Conservation (phyloP, 2,888 invertebrate genomes). For the Drosophila limbata region DNA sequence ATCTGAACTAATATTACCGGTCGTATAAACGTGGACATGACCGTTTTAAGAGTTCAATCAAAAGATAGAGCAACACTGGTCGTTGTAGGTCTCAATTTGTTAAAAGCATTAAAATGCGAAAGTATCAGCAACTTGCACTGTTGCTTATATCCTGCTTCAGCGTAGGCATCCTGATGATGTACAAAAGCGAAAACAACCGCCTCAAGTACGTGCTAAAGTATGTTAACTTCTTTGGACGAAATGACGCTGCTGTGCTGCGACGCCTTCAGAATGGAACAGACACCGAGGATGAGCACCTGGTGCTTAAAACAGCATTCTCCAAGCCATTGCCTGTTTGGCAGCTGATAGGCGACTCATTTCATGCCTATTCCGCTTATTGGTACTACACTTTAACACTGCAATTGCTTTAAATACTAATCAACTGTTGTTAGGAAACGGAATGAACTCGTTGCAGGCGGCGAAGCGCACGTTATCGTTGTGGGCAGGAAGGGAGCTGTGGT, state of each 20-base stretch:
- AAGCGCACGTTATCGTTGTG: constrained; percentile 87
- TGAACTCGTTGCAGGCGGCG: constrained; percentile 83
- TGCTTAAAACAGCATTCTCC: constrained; percentile 63
- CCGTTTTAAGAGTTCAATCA: background rate
- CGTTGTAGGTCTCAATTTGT: constrained; percentile 12
- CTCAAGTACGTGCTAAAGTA: constrained; percentile 93
- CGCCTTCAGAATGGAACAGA: constrained; percentile 78
- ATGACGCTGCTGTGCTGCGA: constrained; percentile 82
- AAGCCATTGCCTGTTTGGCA: constrained; percentile 89
- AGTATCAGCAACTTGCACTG: constrained; percentile 92
- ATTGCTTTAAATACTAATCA: background rate
- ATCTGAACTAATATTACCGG: background rate
- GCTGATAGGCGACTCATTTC: constrained; percentile 86
- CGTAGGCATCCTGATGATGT: constrained; percentile 91
- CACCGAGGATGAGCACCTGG: constrained; percentile 57
- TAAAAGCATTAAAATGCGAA: constrained; percentile 88
- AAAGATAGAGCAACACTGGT: constrained; percentile 33
- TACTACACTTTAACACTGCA: constrained; percentile 1
- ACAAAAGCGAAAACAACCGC: constrained; percentile 94
- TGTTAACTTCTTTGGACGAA: constrained; percentile 92
- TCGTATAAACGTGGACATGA: background rate
- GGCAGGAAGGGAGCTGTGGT: constrained; percentile 87
- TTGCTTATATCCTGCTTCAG: constrained; percentile 90
- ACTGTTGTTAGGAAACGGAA: constrained; percentile 81
- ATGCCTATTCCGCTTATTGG: constrained; percentile 88